phyloP scores from a whole-genome alignment of 2,888 invertebrate genomes.

The Luffia ferchaultella region DNA sequence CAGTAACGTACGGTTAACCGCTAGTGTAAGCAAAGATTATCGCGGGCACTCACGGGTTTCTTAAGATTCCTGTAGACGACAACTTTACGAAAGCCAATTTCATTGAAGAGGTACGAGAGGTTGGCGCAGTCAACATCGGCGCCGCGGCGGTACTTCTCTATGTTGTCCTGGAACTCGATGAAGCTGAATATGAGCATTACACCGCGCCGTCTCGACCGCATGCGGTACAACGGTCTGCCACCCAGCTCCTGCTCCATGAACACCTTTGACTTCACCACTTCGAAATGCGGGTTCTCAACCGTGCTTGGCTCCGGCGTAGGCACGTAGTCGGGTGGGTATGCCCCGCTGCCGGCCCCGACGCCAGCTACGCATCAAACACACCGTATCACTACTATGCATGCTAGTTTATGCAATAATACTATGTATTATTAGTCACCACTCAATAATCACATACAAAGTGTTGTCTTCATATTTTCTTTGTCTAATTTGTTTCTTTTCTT shows the following conservation, averaged over 20 bases:
- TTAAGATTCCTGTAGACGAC: slow-evolving; percentile 44
- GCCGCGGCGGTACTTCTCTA: slow-evolving; percentile 54
- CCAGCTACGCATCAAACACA: slow-evolving; percentile 2
- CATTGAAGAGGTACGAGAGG: slow-evolving; percentile 64
- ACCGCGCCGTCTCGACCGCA: slow-evolving; percentile 64
- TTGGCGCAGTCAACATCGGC: slow-evolving; percentile 68
- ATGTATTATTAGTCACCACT: neutral
- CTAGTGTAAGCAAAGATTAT: too few species aligned
- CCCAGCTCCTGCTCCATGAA: slow-evolving; percentile 19
- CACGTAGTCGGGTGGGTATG: slow-evolving; percentile 8
- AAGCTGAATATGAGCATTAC: slow-evolving; percentile 70
- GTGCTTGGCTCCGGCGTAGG: slow-evolving; percentile 7
- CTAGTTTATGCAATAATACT: neutral
- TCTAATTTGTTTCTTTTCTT: neutral
- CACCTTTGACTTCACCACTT: slow-evolving; percentile 34
- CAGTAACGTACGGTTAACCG: too few species aligned
- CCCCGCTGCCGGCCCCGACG: slow-evolving; percentile 8
- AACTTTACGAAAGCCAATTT: slow-evolving; percentile 63
- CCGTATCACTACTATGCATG: neutral
- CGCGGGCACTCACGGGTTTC: slow-evolving; percentile 36
- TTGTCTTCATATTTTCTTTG: neutral
- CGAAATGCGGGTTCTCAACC: slow-evolving; percentile 26
- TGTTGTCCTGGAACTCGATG: slow-evolving; percentile 49
- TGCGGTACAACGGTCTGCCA: slow-evolving; percentile 50
- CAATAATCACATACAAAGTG: neutral